phyloP scores from a whole-genome alignment of 2,797 vertebrate species.

The Carcharodon carcharias region DNA sequence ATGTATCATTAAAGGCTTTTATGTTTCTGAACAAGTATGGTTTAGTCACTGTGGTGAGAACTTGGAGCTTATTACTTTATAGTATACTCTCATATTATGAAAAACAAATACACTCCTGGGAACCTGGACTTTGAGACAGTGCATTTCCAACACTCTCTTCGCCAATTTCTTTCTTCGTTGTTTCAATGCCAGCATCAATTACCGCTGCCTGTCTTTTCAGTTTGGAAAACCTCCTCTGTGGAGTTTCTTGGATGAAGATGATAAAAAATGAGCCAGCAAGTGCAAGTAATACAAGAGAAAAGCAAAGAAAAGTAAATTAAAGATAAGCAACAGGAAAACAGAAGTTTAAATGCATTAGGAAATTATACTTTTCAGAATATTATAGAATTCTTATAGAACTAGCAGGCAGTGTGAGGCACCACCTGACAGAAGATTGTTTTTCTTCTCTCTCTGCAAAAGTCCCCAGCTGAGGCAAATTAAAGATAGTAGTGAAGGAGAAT shows the following conservation, averaged over 20 bases:
- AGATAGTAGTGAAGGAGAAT: not conserved
- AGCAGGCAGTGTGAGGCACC: not conserved
- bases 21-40: not conserved
- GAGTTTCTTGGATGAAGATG: slow-evolving; percentile 49
- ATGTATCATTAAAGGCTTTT: not conserved
- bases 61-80: not conserved
- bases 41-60: not conserved
- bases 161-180: slow-evolving; percentile 29
- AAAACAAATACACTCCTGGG: slow-evolving; percentile 51
- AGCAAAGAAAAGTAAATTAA: slow-evolving; percentile 42
- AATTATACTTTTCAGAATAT: not conserved
- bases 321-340: slow-evolving; percentile 37
- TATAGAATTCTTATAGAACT: not conserved
- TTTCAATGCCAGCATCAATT: slow-evolving; percentile 43
- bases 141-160: slow-evolving; percentile 48
- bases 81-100: not conserved
- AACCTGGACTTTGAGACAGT: slow-evolving; percentile 42
- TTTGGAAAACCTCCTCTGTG: slow-evolving; percentile 63
- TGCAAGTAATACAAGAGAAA: slow-evolving; percentile 30
- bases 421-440: not conserved
- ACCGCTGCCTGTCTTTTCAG: slow-evolving; percentile 50
- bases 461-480: not conserved
- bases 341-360: not conserved
- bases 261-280: slow-evolving; percentile 42
- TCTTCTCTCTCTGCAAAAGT: not conserved